A percentile compares a stretch with the other conserved stretches of the same genome.
Conservation (phyloP, 2,888 invertebrate genomes). For the Malachius bipustulatus region DNA sequence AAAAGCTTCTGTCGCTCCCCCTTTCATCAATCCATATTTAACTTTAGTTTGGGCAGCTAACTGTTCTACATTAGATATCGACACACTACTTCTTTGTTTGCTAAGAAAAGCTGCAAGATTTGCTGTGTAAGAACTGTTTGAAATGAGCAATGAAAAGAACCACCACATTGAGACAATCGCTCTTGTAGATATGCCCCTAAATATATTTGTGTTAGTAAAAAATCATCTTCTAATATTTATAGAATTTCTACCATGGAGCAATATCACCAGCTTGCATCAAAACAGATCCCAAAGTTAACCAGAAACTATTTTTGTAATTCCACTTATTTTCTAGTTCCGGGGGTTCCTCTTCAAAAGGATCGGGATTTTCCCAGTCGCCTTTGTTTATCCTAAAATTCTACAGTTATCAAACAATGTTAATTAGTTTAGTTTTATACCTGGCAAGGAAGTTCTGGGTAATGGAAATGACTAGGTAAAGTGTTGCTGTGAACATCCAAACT, state of each 20-base stretch:
- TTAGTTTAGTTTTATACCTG: constrained; percentile 25
- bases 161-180: constrained; percentile 85
- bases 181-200: constrained; percentile 82
- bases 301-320: constrained; percentile 78
- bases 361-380: constrained; percentile 88
- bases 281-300: constrained; percentile 86
- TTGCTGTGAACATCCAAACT: constrained; percentile 83
- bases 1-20: constrained; percentile 89
- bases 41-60: constrained; percentile 87
- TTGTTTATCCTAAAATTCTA: constrained; percentile 58
- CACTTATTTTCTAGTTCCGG: constrained; percentile 86
- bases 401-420: constrained; percentile 1
- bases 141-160: constrained; percentile 78
- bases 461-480: constrained; percentile 72
- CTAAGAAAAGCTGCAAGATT: constrained; percentile 90
- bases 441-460: constrained; percentile 71
- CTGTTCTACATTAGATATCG: constrained; percentile 84
- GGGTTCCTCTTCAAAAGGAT: constrained; percentile 78
- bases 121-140: constrained; percentile 89
- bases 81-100: constrained; percentile 74
- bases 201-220: too few species aligned
- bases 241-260: constrained; percentile 72
- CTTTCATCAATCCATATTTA: constrained; percentile 78
- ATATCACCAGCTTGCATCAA: constrained; percentile 93
- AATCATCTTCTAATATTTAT: too few species aligned